Base-by-base conservation (phyloP, 1,140 invertebrate genomes). In the Trigoniulus corallinus region DNA sequence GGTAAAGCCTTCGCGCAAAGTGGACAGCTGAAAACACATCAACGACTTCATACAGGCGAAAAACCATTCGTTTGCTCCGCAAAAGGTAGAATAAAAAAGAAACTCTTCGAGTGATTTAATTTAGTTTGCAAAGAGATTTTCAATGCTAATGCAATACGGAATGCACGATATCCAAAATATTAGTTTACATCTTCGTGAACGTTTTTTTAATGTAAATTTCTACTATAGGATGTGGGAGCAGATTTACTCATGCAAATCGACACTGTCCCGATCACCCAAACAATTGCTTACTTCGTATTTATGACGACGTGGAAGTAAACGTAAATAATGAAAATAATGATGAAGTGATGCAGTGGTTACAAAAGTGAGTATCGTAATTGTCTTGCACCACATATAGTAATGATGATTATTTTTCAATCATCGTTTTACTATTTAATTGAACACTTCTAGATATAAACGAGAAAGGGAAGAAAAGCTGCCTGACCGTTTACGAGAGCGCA, bases 1-100 rank as follows among this genome's bases (percentile, higher is more conserved):
- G 73, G 72, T 1, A 76, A 78, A 48, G 76, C 79, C 29, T 88
- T 88, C 62, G 82, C 82, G 23, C 84, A 88, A 64, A 85, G 82
- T 54, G 84, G 84, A 1, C 84, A 88, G 59, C 60, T 88, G 21
- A 84, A 85, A 64, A 88, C 84, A 1, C 84, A 88, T 64, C 82
- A 85, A 60, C 66, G 82, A 53, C 64, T 86, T 2, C 84, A 88
- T 59, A 85, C 83, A 1, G 83, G 83, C 27, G 83, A 86, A 59
- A 84, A 84, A 61, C 84, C 83, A 2, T 88, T 87, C 64, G 63
- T 77, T 7, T 87, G 84, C 66, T 75, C 78, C 2, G 72, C 72
- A 53, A 59, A 69, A 54, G 80, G 80, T 67, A 60, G 50, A 53
- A 1, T 23, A 21, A n/a, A 48, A 26, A 7, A 1, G 15, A n/a